Evolutionary conservation across 2,113 vertebrate species (phyloP), one percentile per base, ranked within the genome.

Genomic region (Elephas maximus): DNA sequence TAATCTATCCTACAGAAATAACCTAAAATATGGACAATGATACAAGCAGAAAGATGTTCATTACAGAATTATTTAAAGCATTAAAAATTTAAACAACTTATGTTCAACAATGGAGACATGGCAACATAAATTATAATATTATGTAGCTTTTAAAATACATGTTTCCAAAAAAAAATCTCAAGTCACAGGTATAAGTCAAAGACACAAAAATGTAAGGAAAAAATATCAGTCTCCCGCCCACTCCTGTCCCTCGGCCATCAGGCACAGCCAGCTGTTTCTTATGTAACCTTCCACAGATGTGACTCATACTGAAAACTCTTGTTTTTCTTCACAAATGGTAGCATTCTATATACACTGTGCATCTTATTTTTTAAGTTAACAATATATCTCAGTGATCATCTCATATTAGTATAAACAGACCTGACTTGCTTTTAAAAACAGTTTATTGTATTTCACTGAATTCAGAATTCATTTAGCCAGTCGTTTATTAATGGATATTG

Each of bases 81-180:
- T 77, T 92, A 83, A 74, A 87, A 87, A 28, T 28, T 71, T 17
- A 91, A 93, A 57, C 60, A 3, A 71, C 30, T 26, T 81, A 85
- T 76, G 74, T 69, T 85, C 88, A 82, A 84, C 9, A 76, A 41
- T 51, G 33, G 63, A 94, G 73, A 91, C 60, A 17, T 21, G 10
- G 60, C n/a, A 85, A 88, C 28, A 69, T 41, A 88, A 83, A 87
- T 41, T 74, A 91, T 20, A 26, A 65, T 5, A 82, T 28, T 28
- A 80, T 51, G 20, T 14, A 71, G 37, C 73, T 95, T 93, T 67
- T 76, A 37, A 95, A 76, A 78, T 17, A 71, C 82, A 45, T 71
- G 77, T 84, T 94, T 95, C 45, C 30, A 77, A 48, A 48, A 48
- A 87, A 78, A 20, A n/a, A 33, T 3, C 23, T 77, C 6, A 69